Evolutionary conservation across 2,113 vertebrate genomes (phyloP), one percentile per base, ranked within the genome.

Genomic region (Microcebus tavaratra): DNA sequence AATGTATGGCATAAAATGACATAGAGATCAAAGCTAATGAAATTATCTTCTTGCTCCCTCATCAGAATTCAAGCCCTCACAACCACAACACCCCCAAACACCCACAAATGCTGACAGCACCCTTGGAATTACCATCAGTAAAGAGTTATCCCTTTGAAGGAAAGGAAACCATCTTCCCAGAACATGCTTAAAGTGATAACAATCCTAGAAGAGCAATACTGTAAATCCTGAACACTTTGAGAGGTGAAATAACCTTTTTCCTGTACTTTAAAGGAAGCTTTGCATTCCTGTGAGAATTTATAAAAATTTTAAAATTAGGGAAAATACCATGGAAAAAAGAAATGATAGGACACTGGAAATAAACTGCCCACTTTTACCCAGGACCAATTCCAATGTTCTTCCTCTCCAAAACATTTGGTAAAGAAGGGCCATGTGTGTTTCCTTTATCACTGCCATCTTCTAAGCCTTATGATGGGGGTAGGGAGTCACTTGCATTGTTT

Each of bases 71-170:
- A 14, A 42, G 50, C 6, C 23, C 48, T 86, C 8, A 20, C 29
- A 4, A 42, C 1, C 31, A n/a, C 14, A 29, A 61, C 29, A n/a
- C 21, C 2, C 48, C 2, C 34, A 21, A 63, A 61, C 12, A 81
- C 0, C 20, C 8, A 21, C 0, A 42, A 13, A 88, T 0, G 0
- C 29, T n/a, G 6, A 20, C n/a, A 73, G 31, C 6, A 61, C 8
- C 55, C 45, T 11, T 91, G 42, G 31, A 67, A 90, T 79, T 25
- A 14, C 63, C 20, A 73, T 8, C 45, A 65, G 4, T 31, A 61
- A 39, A 80, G 5, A 63, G 0, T 18, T 67, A 12, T 57, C 5
- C 17, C 7, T 65, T 73, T 27, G 45, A 27, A n/a, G 7, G 27
- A 84, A 79, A 68, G 3, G 87, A n/a, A 63, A 1, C 3, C 34